Conservation (phyloP, 2,113 vertebrate genomes). For the Neodon shergylaensis region DNA sequence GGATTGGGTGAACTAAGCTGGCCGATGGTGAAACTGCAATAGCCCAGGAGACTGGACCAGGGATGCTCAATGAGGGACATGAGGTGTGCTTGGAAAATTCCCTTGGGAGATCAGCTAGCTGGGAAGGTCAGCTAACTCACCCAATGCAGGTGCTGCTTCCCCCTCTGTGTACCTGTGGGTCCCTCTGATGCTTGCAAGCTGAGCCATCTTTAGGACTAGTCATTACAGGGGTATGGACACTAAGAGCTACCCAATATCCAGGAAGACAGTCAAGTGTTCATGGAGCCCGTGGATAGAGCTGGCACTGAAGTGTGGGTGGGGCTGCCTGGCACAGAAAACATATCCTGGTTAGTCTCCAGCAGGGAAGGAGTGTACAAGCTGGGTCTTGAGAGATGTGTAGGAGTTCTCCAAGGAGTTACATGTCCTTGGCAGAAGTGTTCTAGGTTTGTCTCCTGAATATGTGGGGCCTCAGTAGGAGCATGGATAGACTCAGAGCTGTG, state of each 20-base stretch:
- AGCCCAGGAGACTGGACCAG: background rate
- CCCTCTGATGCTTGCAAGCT: background rate
- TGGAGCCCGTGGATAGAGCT: background rate
- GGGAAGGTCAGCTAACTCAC: background rate
- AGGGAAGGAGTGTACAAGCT: background rate
- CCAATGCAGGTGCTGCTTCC: background rate
- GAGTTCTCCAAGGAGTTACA: background rate
- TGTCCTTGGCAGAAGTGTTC: background rate
- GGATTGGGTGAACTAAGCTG: background rate
- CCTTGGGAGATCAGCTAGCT: background rate
- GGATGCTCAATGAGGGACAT: background rate
- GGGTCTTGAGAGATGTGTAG: slow-evolving; percentile 4
- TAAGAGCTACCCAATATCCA: background rate
- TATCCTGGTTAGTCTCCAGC: background rate
- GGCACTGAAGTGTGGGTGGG: background rate
- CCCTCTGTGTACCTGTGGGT: fast-evolving
- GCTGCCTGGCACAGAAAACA: background rate
- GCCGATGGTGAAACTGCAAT: background rate
- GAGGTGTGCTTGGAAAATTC: background rate
- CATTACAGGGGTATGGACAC: background rate
- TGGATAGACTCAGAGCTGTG: too few species aligned
- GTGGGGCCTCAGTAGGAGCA: too few species aligned
- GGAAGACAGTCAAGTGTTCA: background rate
- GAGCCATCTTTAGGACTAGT: background rate
- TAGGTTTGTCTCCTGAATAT: background rate